Conservation (phyloP, 2,888 invertebrate genomes). For the Scaeva pyrastri region DNA sequence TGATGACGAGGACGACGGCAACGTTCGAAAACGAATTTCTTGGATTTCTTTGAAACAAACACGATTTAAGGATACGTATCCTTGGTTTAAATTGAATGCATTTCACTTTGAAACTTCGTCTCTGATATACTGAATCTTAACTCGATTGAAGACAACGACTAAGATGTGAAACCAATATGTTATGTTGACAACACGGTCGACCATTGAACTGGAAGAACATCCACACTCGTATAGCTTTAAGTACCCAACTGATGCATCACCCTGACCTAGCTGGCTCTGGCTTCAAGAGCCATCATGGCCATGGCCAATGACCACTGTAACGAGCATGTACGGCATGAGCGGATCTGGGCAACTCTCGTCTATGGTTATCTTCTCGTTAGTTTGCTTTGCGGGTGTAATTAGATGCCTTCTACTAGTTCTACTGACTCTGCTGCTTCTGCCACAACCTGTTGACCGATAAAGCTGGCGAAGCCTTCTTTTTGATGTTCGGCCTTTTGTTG, state of each 20-base stretch:
- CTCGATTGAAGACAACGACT: no score
- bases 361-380: constrained; percentile 25
- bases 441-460: constrained; percentile 50
- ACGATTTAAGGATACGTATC: constrained; percentile 33
- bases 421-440: no score
- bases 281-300: constrained; percentile 24
- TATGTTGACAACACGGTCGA: constrained; percentile 34
- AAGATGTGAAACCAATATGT: neutral
- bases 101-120: constrained; percentile 37
- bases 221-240: constrained; percentile 53
- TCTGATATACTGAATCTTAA: constrained; percentile 6
- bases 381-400: constrained; percentile 49
- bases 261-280: constrained; percentile 37
- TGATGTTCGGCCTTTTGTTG: neutral
- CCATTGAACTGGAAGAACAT: constrained; percentile 59
- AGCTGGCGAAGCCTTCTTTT: constrained; percentile 22
- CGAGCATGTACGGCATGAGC: constrained; percentile 57
- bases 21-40: constrained; percentile 8
- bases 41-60: constrained; percentile 3
- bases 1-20: no score
- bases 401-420: no score
- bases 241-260: constrained; percentile 43
- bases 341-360: constrained; percentile 47
- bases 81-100: constrained; percentile 55
- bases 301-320: constrained; percentile 65